Conservation (phyloP, 2,797 vertebrate genomes). For the Pangasius sanitwongsei region DNA sequence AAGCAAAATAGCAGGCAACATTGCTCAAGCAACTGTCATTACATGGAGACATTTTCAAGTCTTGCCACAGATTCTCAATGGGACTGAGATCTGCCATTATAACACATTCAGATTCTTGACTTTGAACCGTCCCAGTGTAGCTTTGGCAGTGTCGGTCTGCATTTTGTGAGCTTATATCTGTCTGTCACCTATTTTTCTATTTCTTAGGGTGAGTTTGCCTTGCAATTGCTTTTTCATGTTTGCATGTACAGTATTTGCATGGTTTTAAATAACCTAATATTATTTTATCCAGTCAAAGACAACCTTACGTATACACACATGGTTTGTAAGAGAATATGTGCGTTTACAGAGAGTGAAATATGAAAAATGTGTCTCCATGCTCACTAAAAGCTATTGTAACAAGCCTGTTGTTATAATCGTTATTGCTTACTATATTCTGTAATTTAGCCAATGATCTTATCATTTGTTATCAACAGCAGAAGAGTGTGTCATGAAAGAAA, state of each 20-base stretch:
- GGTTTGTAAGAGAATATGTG: neutral
- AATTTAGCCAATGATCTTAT: neutral
- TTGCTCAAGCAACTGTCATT: neutral
- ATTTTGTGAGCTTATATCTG: neutral
- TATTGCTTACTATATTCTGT: neutral
- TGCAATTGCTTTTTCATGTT: neutral
- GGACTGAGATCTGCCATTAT: neutral
- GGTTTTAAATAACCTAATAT: neutral
- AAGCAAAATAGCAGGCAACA: neutral
- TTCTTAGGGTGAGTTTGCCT: neutral
- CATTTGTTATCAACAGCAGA: neutral
- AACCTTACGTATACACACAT: neutral
- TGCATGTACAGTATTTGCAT: neutral
- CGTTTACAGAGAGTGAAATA: neutral
- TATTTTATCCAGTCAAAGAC: neutral
- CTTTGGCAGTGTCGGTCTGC: too few relatives aligned
- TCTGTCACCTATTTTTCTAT: neutral
- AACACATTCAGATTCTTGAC: neutral
- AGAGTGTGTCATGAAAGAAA: neutral
- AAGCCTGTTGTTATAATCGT: neutral
- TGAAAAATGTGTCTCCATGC: neutral
- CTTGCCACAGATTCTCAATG: neutral
- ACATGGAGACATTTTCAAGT: neutral
- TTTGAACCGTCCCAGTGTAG: too few relatives aligned
- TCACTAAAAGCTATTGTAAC: neutral